Percentiles rank a stretch among this genome's conserved stretches.
Conservation (phyloP, 2,113 vertebrate species). For the Coptodon rendalli region DNA sequence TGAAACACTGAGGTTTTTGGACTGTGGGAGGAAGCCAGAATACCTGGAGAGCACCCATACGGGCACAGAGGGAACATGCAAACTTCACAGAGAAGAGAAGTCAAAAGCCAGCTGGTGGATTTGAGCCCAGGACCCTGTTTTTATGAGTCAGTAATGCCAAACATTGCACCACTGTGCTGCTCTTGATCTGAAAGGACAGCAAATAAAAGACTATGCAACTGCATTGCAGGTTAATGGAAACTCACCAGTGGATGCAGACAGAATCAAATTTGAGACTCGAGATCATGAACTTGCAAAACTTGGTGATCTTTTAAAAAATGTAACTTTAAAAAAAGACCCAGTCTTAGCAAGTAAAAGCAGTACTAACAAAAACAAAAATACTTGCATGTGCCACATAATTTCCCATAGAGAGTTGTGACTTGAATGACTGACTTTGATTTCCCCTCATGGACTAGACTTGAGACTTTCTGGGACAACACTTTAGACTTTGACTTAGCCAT, state of each 20-base stretch:
- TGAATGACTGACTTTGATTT: neutral
- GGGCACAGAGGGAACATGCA: rapidly evolving
- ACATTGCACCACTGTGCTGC: rapidly evolving
- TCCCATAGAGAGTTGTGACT: neutral
- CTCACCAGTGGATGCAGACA: neutral
- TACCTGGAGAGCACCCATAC: neutral
- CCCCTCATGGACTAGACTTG: rapidly evolving
- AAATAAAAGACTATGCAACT: neutral
- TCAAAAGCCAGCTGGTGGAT: neutral
- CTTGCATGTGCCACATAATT: neutral
- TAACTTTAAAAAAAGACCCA: neutral
- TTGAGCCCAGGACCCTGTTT: neutral
- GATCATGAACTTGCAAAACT: neutral
- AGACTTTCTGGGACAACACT: neutral
- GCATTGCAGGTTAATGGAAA: neutral
- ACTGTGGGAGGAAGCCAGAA: neutral
- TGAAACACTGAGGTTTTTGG: neutral
- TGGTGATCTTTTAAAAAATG: neutral
- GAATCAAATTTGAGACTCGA: neutral
- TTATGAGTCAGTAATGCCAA: neutral
- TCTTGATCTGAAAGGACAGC: neutral
- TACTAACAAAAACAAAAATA: neutral
- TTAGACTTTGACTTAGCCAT: neutral
- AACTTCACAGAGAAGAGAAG: neutral
- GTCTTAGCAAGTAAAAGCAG: neutral